Conservation (phyloP, 2,888 invertebrate genomes). For the Acanthoscelides obtectus region DNA sequence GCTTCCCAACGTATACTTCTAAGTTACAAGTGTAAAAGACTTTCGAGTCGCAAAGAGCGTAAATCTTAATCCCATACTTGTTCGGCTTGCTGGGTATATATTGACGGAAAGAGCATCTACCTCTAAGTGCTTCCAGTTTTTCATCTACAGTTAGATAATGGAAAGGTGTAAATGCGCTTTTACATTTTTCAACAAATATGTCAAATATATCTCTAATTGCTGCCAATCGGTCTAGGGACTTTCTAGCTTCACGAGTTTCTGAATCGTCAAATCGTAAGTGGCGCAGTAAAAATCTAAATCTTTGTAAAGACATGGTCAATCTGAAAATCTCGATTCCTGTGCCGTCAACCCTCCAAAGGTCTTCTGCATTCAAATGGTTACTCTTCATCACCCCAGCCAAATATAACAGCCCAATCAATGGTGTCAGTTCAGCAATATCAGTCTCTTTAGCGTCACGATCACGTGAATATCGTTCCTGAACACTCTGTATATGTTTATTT, state of each 20-base stretch:
- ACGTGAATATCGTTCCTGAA: no score
- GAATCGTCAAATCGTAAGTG: conserved; percentile 16
- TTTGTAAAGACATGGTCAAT: conserved; percentile 8
- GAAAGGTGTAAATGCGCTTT: neutral
- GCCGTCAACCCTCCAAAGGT: conserved; percentile 8
- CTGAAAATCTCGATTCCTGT: conserved; percentile 14
- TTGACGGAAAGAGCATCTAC: conserved; percentile 29
- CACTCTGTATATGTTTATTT: no score
- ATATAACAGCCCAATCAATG: no score
- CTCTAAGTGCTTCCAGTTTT: conserved; percentile 27
- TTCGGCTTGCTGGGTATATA: conserved; percentile 35
- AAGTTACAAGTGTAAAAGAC: no score
- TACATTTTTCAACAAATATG: neutral
- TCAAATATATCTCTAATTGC: neutral
- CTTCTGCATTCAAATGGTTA: conserved; percentile 10
- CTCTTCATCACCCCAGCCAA: conserved; percentile 9
- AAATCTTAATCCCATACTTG: conserved; percentile 36
- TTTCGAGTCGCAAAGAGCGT: no score
- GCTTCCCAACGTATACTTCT: no score
- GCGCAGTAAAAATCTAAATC: conserved; percentile 10
- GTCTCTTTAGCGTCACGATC: no score
- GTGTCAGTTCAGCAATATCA: no score
- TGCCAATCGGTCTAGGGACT: neutral
- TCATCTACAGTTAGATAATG: neutral
- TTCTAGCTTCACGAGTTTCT: conserved; percentile 6